phyloP scores from a whole-genome alignment of 2,113 vertebrate species.

The Marmota monax region DNA sequence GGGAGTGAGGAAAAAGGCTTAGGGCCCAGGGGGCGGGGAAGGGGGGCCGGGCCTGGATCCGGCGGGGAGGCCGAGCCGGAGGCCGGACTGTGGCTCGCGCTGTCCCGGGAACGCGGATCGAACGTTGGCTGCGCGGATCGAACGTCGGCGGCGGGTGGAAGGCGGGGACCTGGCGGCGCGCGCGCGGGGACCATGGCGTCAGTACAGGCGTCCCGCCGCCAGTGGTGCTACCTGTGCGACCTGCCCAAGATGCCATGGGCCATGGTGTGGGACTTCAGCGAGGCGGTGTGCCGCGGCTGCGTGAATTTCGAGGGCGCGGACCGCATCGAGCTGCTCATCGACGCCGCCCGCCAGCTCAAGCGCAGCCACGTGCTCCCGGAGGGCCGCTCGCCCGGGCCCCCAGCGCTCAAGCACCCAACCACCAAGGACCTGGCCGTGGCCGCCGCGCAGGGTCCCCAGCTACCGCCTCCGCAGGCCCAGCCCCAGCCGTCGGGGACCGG shows the following conservation, averaged over 20 bases:
- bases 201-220: constrained; percentile 92
- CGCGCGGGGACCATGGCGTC: constrained; percentile 86
- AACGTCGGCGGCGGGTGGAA: constrained; percentile 71
- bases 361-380: constrained; percentile 93
- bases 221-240: constrained; percentile 96
- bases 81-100: constrained; percentile 63
- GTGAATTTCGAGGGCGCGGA: constrained; percentile 96
- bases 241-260: constrained; percentile 96
- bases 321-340: constrained; percentile 94
- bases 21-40: constrained; percentile 81
- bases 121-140: constrained; percentile 11
- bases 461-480: constrained; percentile 75
- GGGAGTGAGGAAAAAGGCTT: constrained; percentile 74
- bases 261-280: constrained; percentile 96
- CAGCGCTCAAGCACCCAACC: constrained; percentile 87
- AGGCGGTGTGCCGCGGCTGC: constrained; percentile 94
- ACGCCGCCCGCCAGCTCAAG: constrained; percentile 93
- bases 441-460: constrained; percentile 60
- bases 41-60: constrained; percentile 80
- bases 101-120: constrained; percentile 36
- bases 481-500: constrained; percentile 67
- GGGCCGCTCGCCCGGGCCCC: constrained; percentile 93
- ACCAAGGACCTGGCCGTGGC: constrained; percentile 77
- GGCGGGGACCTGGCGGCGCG: constrained; percentile 76
- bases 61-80: constrained; percentile 70